phyloP scores from a whole-genome alignment of 2,888 invertebrate genomes.

The Biston stratarius region DNA sequence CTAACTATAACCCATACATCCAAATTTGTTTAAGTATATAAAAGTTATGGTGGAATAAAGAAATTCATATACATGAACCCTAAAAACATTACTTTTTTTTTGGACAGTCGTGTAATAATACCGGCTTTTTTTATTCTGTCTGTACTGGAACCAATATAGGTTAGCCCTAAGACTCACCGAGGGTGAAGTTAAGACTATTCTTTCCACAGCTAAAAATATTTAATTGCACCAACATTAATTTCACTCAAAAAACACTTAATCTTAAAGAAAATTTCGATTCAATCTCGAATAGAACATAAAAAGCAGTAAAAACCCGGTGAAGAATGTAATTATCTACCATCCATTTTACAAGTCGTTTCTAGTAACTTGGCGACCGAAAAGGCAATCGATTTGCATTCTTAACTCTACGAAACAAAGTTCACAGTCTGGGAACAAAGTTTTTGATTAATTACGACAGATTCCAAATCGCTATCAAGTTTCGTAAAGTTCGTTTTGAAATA shows the following conservation, averaged over 20 bases:
- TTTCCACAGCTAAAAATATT: neutral
- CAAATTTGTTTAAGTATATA: too few relatives aligned
- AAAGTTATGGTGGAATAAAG: too few relatives aligned
- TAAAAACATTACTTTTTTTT: too few relatives aligned
- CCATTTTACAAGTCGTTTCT: constrained; percentile 12
- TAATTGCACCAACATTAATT: constrained; percentile 2
- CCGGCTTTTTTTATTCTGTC: neutral
- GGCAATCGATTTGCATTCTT: constrained; percentile 17
- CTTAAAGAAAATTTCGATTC: constrained; percentile 15
- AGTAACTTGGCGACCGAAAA: neutral
- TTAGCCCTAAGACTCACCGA: too few relatives aligned
- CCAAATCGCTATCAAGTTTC: constrained; percentile 22
- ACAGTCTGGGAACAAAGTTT: constrained; percentile 3
- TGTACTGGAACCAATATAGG: neutral
- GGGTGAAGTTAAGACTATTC: too few relatives aligned
- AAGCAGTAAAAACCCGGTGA: constrained; percentile 16
- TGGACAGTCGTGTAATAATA: too few relatives aligned
- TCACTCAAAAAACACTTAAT: constrained; percentile 25
- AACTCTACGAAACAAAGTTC: constrained; percentile 17
- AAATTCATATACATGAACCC: too few relatives aligned
- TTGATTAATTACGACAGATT: constrained; percentile 30
- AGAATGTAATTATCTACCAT: constrained; percentile 25
- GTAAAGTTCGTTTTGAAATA: constrained; percentile 22
- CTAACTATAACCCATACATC: too few relatives aligned
- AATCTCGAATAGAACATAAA: constrained; percentile 23